Base-by-base conservation (phyloP, 1,140 invertebrate species). In the Drepana arcuata region DNA sequence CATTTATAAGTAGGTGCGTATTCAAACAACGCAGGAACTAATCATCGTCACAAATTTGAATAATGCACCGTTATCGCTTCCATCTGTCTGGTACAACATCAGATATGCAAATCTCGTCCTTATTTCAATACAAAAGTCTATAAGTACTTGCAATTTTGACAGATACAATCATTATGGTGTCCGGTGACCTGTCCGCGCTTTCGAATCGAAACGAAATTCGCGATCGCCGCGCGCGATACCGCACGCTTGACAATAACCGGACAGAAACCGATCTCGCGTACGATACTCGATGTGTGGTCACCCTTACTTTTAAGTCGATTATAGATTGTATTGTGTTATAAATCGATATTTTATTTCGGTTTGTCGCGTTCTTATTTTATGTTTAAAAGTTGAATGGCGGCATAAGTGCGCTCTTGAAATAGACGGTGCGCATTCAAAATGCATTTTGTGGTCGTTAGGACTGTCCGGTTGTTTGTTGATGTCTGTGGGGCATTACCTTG, bases 271-370 rank as follows among this genome's bases (percentile, higher is more conserved):
- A 74, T 40, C 30, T 26, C 11, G 47, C 50, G 47, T 46, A 35
- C 49, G 62, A 69, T 64, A 65, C 53, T 33, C 53, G 43, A 69
- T 63, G 64, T 71, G 63, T 71, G 69, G 59, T 51, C 60, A 59
- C 56, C 59, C 63, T 59, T 57, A 62, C 66, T 75, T 73, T 73
- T 72, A 70, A 61, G 56, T 69, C 70, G 77, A 78, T 74, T 61
- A 37, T 49, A 56, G 68, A 75, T 81, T 78, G 73, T 70, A 81
- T 78, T 78, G 73, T 72, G 62, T 74, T 74, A 81, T 78, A 63
- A 70, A 70, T 74, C 62, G 67, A 67, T 69, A 67, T 68, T 71
- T n/a, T 68, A 68, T 73, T 69, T 67, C 56, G 65, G 54, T 46
- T 33, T 67, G 58, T 66, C 50, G 34, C 50, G 41, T 47, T 48